Conservation (phyloP, 2,113 vertebrate genomes). For the Vicugna pacos region DNA sequence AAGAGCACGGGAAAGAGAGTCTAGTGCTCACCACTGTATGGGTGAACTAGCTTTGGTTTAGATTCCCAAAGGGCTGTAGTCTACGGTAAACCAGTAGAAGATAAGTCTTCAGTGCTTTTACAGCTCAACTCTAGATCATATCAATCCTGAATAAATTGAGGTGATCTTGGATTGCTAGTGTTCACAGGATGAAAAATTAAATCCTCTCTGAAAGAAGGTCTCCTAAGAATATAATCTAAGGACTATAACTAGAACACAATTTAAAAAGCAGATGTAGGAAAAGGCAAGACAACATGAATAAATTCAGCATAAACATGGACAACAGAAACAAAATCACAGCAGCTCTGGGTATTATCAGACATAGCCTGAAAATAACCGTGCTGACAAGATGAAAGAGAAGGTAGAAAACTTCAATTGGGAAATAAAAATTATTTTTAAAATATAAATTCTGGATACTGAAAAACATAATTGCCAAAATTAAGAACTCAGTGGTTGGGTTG, state of each 20-base stretch:
- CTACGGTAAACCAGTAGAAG: neutral
- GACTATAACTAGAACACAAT: neutral
- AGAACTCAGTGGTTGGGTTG: neutral
- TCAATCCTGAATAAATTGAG: neutral
- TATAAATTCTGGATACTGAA: neutral
- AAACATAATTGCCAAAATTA: neutral
- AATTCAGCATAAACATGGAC: neutral
- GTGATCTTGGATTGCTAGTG: neutral
- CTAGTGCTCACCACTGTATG: no score
- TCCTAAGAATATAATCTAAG: neutral
- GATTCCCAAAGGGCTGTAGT: neutral
- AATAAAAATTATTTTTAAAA: slow-evolving; percentile 35
- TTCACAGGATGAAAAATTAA: neutral
- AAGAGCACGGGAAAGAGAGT: neutral
- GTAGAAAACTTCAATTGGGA: neutral
- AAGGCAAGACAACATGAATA: neutral
- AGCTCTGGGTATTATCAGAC: neutral
- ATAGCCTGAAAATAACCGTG: neutral
- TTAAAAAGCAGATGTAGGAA: neutral
- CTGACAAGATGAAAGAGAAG: slow-evolving; percentile 34
- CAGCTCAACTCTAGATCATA: neutral
- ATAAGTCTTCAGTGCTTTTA: neutral
- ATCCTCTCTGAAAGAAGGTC: neutral
- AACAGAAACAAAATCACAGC: neutral
- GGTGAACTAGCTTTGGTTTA: neutral